Evolutionary conservation across 2,888 invertebrate species (phyloP), one percentile per base, ranked within the genome.

Genomic region (Branchipolynoe longqiensis): DNA sequence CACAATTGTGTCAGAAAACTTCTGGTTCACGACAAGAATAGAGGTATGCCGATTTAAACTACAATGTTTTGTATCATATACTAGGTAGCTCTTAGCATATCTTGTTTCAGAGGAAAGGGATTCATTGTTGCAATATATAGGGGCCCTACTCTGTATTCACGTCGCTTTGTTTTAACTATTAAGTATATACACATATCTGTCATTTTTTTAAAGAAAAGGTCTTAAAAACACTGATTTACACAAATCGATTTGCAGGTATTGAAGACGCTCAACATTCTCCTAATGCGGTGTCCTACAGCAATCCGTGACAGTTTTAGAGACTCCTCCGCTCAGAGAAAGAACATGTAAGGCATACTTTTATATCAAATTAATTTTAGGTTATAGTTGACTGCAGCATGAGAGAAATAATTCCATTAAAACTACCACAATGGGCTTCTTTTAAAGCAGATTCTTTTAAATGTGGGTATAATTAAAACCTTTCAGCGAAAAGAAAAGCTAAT

Each of bases 301-400:
- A 18, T 38, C 18, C 33, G 69, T 1, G 69, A 69, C 18, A 4
- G 25, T 14, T 69, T 69, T 38, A 69, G 69, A 12, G 36, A 33
- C 22, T 1, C 69, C 12, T 12, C 33, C 33, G 2, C 31, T 33
- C 69, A 69, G 12, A 38, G 22, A 33, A 38, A 1, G 0, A 14
- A 69, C 22, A 69, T 69, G 69, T 69, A 69, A 69, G 69, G 3
- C 38, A 36, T 22, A 69, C 48, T 48, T 48, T 48, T 48, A 48
- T 48, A 48, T 8, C 48, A 12, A 48, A 48, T 12, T 12, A 48
- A 18, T 12, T 48, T 12, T 48, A 48, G 48, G 48, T 48, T 48
- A 12, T 12, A 48, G 8, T 12, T 48, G 48, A 18, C 48, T n/a
- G n/a, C 48, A 48, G 18, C 18, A 12, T 48, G 18, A 48, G 18